Evolutionary conservation across 2,113 vertebrate species (phyloP).

Genomic region (Ailuropoda melanoleuca): DNA sequence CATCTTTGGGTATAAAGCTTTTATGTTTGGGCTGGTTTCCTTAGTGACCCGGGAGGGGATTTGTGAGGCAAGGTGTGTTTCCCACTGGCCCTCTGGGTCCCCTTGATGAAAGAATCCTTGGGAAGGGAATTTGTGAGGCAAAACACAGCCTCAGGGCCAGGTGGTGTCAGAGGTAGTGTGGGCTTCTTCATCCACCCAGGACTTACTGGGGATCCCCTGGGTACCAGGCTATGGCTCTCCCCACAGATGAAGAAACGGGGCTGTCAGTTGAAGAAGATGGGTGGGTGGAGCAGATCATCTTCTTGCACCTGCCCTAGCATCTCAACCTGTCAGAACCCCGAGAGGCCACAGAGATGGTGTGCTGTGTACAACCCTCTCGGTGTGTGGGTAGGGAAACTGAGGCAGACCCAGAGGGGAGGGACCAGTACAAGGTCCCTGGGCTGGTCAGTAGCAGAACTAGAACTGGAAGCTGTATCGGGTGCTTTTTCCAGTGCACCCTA

Average conservation of each 20-base stretch:
- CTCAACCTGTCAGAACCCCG: background rate
- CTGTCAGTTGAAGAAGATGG: background rate
- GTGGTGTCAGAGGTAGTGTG: background rate
- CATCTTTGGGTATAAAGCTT: background rate
- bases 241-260: background rate
- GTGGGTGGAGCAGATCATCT: background rate
- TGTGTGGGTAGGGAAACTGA: conserved; percentile 5
- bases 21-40: background rate
- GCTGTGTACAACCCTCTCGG: background rate
- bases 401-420: background rate
- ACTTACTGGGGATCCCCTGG: background rate
- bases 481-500: background rate
- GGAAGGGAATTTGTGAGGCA: background rate
- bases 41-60: background rate
- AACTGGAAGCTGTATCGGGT: background rate
- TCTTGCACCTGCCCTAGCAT: background rate
- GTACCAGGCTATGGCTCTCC: background rate
- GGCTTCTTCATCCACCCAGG: background rate
- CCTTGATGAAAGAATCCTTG: background rate
- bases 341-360: background rate
- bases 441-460: background rate
- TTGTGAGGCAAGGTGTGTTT: background rate
- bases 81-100: background rate
- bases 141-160: background rate
- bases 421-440: background rate